Evolutionary conservation across 1,140 invertebrate genomes (phyloP).

Genomic region (Magallana gigas): DNA sequence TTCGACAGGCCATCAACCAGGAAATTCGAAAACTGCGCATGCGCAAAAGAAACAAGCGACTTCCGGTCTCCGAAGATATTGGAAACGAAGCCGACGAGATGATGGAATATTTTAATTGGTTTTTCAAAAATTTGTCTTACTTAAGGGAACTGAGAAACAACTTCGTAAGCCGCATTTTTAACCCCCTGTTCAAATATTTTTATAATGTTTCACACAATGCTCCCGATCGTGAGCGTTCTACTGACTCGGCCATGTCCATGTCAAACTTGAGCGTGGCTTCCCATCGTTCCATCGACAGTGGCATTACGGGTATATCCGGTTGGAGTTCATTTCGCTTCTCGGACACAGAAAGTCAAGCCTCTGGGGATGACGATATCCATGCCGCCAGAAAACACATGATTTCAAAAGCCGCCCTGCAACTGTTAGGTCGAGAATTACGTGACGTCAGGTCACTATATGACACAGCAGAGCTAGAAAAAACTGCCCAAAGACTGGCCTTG

Average conservation of each 20-base stretch:
- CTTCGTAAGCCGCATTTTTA: slow-evolving; percentile 72
- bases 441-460: slow-evolving; percentile 74
- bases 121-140: slow-evolving; percentile 73
- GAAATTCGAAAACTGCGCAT: slow-evolving; percentile 62
- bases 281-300: slow-evolving; percentile 59
- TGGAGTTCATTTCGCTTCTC: slow-evolving; percentile 46
- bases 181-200: slow-evolving; percentile 73
- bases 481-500: slow-evolving; percentile 69
- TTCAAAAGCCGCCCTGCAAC: slow-evolving; percentile 65
- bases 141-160: slow-evolving; percentile 66
- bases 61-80: slow-evolving; percentile 45
- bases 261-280: slow-evolving; percentile 67
- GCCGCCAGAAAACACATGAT: slow-evolving; percentile 58
- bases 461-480: slow-evolving; percentile 68
- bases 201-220: slow-evolving; percentile 58
- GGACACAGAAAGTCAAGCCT: slow-evolving; percentile 48
- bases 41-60: slow-evolving; percentile 60
- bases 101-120: slow-evolving; percentile 74
- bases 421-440: slow-evolving; percentile 68
- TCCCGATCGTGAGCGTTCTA: slow-evolving; percentile 57
- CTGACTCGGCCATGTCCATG: slow-evolving; percentile 60
- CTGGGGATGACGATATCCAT: slow-evolving; percentile 56
- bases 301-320: slow-evolving; percentile 54
- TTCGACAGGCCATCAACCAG: slow-evolving; percentile 63
- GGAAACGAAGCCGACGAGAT: slow-evolving; percentile 56